Conservation (phyloP, 2,113 vertebrate genomes). For the Semicossyphus pulcher region DNA sequence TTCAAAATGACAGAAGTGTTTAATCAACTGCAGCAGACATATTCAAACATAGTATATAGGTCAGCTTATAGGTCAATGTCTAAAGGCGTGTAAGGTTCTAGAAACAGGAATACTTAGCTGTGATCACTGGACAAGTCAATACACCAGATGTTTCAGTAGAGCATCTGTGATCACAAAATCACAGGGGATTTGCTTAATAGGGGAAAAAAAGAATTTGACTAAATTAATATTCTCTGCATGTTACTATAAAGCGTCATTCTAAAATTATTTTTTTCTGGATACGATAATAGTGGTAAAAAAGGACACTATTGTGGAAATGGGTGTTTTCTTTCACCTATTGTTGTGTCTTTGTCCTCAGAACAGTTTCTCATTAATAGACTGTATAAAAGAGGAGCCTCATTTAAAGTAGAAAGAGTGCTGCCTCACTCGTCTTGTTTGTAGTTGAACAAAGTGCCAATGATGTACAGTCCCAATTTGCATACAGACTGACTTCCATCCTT, state of each 20-base stretch:
- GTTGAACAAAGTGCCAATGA: too few species aligned
- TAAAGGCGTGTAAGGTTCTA: too few species aligned
- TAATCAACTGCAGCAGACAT: constrained; percentile 31
- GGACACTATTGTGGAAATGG: constrained; percentile 8
- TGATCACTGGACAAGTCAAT: constrained; percentile 45
- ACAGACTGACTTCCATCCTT: too few species aligned
- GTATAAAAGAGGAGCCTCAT: too few species aligned
- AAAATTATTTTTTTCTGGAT: constrained; percentile 14
- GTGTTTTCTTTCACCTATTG: constrained; percentile 5
- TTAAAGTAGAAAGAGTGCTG: too few species aligned
- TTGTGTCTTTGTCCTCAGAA: constrained; percentile 30
- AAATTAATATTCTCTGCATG: too few species aligned
- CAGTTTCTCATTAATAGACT: constrained; percentile 51
- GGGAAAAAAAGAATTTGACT: too few species aligned
- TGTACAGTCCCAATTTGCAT: too few species aligned
- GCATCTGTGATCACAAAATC: too few species aligned
- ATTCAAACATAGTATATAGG: too few species aligned
- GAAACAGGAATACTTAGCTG: constrained; percentile 14
- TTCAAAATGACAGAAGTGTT: constrained; percentile 52
- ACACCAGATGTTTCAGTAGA: constrained; percentile 32
- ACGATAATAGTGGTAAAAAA: constrained; percentile 1
- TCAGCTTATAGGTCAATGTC: constrained; percentile 10
- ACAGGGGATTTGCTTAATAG: too few species aligned
- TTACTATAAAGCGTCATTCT: not conserved
- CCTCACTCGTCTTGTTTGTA: too few species aligned